Conservation (phyloP, 2,888 invertebrate genomes). For the Drosophila koepferae region DNA sequence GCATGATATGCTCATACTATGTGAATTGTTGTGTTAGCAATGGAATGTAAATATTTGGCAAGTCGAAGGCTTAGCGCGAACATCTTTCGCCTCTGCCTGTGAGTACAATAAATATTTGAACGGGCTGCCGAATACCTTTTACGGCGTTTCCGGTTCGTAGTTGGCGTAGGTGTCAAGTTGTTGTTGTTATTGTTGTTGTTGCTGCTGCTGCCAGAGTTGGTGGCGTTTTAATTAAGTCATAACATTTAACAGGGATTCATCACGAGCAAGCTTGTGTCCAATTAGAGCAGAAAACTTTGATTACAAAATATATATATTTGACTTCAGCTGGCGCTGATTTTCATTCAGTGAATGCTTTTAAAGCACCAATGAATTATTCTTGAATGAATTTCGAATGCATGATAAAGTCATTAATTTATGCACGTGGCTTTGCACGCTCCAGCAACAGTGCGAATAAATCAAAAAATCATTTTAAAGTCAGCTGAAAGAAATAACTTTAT, state of each 20-base stretch:
- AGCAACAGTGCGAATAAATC: constrained; percentile 13
- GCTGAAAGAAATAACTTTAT: constrained; percentile 19
- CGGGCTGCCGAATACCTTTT: constrained; percentile 33
- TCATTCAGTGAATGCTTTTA: constrained; percentile 16
- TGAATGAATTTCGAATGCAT: constrained; percentile 25
- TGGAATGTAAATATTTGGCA: constrained; percentile 43
- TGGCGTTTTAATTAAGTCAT: constrained; percentile 52
- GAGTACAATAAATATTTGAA: constrained; percentile 49
- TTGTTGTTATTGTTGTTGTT: neutral
- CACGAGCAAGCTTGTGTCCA: constrained; percentile 59
- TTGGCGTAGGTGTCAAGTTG: constrained; percentile 27
- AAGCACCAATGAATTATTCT: constrained; percentile 44
- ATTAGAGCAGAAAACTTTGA: constrained; percentile 44
- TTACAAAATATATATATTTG: constrained; percentile 4
- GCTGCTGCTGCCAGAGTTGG: constrained; percentile 11
- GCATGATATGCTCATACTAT: constrained; percentile 42
- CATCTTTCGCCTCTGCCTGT: constrained; percentile 32
- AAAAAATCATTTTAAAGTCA: constrained; percentile 32
- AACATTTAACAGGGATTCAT: constrained; percentile 21
- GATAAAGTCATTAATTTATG: constrained; percentile 35
- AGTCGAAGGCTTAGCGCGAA: constrained; percentile 38
- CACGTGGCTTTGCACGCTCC: constrained; percentile 30
- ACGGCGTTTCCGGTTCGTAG: constrained; percentile 29
- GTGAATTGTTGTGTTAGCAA: constrained; percentile 21
- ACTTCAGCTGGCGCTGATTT: neutral